These are phyloP conservation scores for Balearica regulorum DNA, from an alignment of 2,797 vertebrate genomes.

Conservation along the genomic window DNA sequence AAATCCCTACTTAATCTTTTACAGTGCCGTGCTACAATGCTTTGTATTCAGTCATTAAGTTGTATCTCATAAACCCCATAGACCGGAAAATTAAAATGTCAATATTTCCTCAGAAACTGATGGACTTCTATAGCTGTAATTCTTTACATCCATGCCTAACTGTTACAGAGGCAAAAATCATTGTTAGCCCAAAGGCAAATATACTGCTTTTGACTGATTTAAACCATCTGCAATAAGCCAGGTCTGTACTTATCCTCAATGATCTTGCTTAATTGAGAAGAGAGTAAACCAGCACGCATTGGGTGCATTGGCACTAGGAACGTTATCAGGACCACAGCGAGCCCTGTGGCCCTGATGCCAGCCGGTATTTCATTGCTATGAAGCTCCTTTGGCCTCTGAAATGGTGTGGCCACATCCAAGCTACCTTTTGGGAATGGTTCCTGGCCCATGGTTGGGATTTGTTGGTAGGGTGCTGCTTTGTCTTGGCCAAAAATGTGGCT, in stretches of 20 bases:
- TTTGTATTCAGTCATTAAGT: neutral
- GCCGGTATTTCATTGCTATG: neutral
- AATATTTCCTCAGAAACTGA: neutral
- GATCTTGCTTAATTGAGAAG: neutral
- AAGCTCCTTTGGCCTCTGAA: neutral
- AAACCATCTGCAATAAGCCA: neutral
- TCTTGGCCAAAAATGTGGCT: neutral
- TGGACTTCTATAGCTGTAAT: neutral
- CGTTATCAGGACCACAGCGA: neutral
- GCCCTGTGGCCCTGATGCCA: neutral
- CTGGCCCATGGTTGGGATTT: neutral
- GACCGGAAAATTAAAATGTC: neutral
- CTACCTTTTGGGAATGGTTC: neutral
- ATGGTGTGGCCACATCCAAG: neutral
- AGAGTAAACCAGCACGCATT: rapidly evolving
- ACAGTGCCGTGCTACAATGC: neutral
- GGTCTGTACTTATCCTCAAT: neutral
- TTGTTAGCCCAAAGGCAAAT: neutral
- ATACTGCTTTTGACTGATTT: neutral
- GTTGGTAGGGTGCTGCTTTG: neutral
- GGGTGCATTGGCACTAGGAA: neutral
- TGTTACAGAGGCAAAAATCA: neutral
- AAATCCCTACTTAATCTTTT: neutral
- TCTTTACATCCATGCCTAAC: neutral
- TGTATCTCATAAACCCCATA: neutral